Percentiles rank a stretch among this genome's conserved stretches.
These are phyloP conservation scores for Hesperophylax magnus DNA, from an alignment of 1,140 invertebrate genomes.

Conservation along the genomic window DNA sequence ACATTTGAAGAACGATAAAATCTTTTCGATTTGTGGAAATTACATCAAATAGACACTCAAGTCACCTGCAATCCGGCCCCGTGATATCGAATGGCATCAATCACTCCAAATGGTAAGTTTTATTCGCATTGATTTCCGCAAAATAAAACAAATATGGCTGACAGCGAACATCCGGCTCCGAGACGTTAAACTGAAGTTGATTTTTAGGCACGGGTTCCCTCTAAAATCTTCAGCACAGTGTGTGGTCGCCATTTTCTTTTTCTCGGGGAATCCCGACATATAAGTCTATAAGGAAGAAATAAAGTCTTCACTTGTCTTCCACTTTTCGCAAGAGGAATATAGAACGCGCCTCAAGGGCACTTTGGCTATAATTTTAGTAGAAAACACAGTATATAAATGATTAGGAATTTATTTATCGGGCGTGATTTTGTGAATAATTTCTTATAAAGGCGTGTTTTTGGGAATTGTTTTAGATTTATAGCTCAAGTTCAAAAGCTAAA, in stretches of 20 bases:
- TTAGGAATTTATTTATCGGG: no score
- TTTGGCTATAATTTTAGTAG: not conserved
- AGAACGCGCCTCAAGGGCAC: not conserved
- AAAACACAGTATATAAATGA: no score
- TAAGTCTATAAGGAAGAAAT: slow-evolving; percentile 8
- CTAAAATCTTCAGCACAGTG: not conserved
- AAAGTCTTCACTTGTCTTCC: slow-evolving; percentile 12
- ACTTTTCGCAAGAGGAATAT: not conserved
- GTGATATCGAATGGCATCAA: not conserved
- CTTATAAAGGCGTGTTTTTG: no score
- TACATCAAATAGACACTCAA: not conserved
- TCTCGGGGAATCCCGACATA: slow-evolving; percentile 5
- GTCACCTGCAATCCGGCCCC: no score
- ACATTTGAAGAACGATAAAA: not conserved
- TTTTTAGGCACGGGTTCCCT: not conserved
- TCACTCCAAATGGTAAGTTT: not conserved
- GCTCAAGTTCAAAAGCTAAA: no score
- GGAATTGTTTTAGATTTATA: no score
- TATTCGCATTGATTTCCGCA: slow-evolving; percentile 1
- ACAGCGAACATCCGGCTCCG: slow-evolving; percentile 10
- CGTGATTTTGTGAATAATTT: no score
- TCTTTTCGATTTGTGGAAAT: not conserved
- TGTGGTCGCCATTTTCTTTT: not conserved
- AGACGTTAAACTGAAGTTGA: slow-evolving; percentile 11
- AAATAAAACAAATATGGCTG: slow-evolving; percentile 7